Conservation (phyloP, 1,140 invertebrate species). For the Drosophila obscura region DNA sequence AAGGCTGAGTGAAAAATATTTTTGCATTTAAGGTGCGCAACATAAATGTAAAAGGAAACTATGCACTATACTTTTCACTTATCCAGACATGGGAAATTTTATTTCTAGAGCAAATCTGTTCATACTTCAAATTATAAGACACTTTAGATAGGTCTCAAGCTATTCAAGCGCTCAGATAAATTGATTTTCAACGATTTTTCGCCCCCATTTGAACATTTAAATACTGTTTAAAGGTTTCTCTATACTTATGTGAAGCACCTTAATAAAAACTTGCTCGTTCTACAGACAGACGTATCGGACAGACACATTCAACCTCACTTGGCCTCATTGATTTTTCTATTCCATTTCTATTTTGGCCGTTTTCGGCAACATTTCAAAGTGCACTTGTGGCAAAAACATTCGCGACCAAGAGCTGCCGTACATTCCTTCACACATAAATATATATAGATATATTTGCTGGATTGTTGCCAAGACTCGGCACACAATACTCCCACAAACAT, state of each 20-base stretch:
- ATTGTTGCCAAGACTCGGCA: conserved; percentile 30
- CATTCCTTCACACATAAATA: conserved; percentile 1
- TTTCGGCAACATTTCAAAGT: conserved; percentile 40
- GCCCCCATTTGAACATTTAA: too few relatives aligned
- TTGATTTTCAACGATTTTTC: too few relatives aligned
- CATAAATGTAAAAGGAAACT: too few relatives aligned
- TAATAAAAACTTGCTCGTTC: conserved; percentile 9
- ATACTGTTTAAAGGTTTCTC: neutral
- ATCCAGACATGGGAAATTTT: too few relatives aligned
- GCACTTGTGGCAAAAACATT: conserved; percentile 40
- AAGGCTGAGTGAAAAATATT: too few relatives aligned
- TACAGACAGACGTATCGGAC: neutral
- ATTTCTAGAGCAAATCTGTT: too few relatives aligned
- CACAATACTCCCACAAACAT: conserved; percentile 34
- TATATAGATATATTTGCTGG: conserved; percentile 22
- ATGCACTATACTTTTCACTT: too few relatives aligned
- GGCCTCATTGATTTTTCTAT: conserved; percentile 62
- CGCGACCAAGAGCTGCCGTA: conserved; percentile 2
- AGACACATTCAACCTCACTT: conserved; percentile 32
- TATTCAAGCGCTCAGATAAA: too few relatives aligned
- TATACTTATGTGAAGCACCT: neutral
- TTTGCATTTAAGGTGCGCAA: too few relatives aligned
- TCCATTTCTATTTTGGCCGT: conserved; percentile 39
- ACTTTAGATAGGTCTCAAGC: too few relatives aligned
- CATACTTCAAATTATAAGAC: too few relatives aligned